A percentile compares a stretch with the other conserved stretches of the same genome.
Evolutionary conservation across 2,888 invertebrate genomes (phyloP).

Genomic region (Acanthosepion pharaonis): DNA sequence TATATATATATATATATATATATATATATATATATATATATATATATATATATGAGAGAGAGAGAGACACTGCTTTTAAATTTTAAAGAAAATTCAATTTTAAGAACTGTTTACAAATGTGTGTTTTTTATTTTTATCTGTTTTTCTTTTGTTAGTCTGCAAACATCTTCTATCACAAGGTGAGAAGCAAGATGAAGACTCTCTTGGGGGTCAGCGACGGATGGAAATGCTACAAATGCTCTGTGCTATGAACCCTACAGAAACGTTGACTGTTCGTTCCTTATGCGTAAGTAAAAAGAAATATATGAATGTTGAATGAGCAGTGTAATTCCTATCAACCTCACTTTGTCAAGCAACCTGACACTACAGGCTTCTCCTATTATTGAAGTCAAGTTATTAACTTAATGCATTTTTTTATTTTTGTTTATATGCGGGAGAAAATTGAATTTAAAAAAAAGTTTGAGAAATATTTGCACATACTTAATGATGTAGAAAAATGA

Average conservation of each 20-base stretch:
- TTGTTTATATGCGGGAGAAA: too few relatives aligned
- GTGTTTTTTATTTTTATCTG: not conserved
- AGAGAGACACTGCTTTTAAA: too few relatives aligned
- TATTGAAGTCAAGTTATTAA: not conserved
- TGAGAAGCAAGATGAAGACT: conserved; percentile 91
- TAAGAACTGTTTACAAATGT: too few relatives aligned
- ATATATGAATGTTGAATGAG: not conserved
- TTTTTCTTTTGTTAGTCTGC: conserved; percentile 79
- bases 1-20: too few relatives aligned
- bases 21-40: too few relatives aligned
- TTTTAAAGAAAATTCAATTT: too few relatives aligned
- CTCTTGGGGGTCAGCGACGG: conserved; percentile 84
- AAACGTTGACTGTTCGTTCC: conserved; percentile 87
- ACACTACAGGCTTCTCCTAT: not conserved
- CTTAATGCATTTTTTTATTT: too few relatives aligned
- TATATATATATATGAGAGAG: too few relatives aligned
- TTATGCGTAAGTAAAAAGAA: conserved; percentile 81
- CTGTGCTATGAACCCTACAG: conserved; percentile 91
- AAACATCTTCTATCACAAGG: conserved; percentile 88
- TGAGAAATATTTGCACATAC: too few relatives aligned
- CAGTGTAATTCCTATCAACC: not conserved
- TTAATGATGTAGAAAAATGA: too few relatives aligned
- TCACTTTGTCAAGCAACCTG: not conserved
- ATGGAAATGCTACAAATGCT: conserved; percentile 85
- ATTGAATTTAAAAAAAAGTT: too few relatives aligned